Evolutionary conservation across 2,888 invertebrate genomes (phyloP), one percentile per base, ranked within the genome.

Genomic region (Chaitophorus viminalis): DNA sequence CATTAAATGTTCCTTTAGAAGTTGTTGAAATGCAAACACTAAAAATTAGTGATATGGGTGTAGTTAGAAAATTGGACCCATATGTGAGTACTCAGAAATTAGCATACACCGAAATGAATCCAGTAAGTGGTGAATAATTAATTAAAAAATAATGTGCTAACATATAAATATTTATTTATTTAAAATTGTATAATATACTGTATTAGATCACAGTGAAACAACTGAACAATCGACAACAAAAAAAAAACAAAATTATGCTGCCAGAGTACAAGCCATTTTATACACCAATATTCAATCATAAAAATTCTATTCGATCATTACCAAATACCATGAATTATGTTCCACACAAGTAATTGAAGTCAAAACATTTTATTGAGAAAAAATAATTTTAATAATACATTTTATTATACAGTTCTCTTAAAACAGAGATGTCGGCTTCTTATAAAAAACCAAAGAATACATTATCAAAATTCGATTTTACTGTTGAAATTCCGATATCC

Each of bases 41-140:
- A 65, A 87, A 39, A 87, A 65, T 74, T 25, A 87, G 74, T 74
- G 74, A 81, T 31, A 14, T n/a, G 6, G 79, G 72, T n/a, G 29
- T 74, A 65, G 18, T 87, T 33, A 72, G 74, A 65, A 79, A 79
- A 87, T n/a, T 81, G n/a, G 81, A 79, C 14, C 87, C 81, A 31
- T 87, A 81, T 46, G 60, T 65, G 14, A 87, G 72, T 74, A 87
- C 74, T 46, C 74, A 81, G 14, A 87, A 81, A 75, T 81, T 87
- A 39, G 72, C 74, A 25, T 81, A 79, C 39, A 60, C 54, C 0
- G 25, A 87, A 36, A 78, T 86, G n/a, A 86, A 86, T 86, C 72
- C 70, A 78, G 85, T 86, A 52, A 86, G 54, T 86, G 21, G 33
- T 68, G 3, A 46, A 70, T 33, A 82, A 74, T 39, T 74, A n/a